Evolutionary conservation across 1,140 invertebrate species (phyloP), one percentile per base, ranked within the genome.

Genomic region (Drosophila guanche): DNA sequence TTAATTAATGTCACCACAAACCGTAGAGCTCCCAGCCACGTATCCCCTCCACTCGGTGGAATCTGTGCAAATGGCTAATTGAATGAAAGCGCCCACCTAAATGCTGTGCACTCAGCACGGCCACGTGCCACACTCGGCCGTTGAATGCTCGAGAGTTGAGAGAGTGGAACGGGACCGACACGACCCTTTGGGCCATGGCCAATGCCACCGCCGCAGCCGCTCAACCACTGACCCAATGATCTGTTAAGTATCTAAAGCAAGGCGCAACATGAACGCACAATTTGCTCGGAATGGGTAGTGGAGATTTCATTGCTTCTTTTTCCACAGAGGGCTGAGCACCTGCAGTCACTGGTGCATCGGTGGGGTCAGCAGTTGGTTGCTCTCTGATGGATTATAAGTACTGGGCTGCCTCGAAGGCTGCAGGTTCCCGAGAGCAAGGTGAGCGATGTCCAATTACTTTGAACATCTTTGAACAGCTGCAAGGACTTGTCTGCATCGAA

Each of bases 31-130:
- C 14, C 23, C 27, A 2, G 40, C 25, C 25, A 7, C 29, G 29
- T 47, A 29, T 29, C 33, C 8, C 23, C 25, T 8, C 16, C 22
- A 14, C 47, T 41, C 23, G 5, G 10, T 51, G 54, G 54, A 75
- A 76, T 75, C 72, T 76, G 71, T 76, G 62, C 45, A 75, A 73
- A 66, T 59, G 56, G 72, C 61, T 76, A 76, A 76, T 76, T 76
- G 73, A 76, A 76, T 76, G 63, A 76, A 50, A 56, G 70, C 69
- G 42, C 48, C 29, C 8, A 33, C 29, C 29, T 43, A 42, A 75
- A 46, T 33, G 71, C 48, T n/a, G 33, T 42, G 52, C 48, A 41
- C 47, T 73, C 33, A 42, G 22, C 61, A 66, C 16, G 2, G 48
- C 61, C 65, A 67, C 62, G 47, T 68, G 65, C 33, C 48, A 12